Conservation (phyloP, 2,113 vertebrate species). For the Orycteropus afer region DNA sequence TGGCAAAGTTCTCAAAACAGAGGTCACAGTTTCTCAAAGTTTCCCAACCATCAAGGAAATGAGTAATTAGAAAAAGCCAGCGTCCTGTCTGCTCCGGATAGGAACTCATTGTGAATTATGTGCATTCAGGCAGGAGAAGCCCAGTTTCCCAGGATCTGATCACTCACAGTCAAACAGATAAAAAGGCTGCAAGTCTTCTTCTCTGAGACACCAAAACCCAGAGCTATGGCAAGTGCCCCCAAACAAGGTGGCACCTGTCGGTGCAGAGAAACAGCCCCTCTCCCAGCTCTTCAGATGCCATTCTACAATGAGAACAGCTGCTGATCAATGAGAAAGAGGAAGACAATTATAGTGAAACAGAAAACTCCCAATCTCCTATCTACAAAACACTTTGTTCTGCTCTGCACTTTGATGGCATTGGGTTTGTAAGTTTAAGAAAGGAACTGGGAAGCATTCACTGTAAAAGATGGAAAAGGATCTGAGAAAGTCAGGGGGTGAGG, state of each 20-base stretch:
- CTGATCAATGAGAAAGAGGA: background rate
- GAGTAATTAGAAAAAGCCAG: background rate
- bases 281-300: background rate
- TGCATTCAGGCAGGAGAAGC: background rate
- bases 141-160: background rate
- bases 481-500: background rate
- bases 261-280: background rate
- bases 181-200: background rate
- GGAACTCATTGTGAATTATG: background rate
- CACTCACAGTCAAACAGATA: background rate
- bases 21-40: background rate
- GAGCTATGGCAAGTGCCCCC: background rate
- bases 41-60: background rate
- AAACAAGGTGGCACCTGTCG: background rate
- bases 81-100: background rate
- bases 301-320: background rate
- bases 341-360: background rate
- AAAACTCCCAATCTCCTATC: background rate
- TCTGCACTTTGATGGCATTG: background rate
- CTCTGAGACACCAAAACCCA: background rate
- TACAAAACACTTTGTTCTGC: background rate
- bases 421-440: background rate
- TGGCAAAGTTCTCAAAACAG: conserved; percentile 38
- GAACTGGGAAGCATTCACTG: background rate
- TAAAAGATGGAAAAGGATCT: background rate